Conservation (phyloP, 2,797 vertebrate genomes). For the Ptychadena robeensis region DNA sequence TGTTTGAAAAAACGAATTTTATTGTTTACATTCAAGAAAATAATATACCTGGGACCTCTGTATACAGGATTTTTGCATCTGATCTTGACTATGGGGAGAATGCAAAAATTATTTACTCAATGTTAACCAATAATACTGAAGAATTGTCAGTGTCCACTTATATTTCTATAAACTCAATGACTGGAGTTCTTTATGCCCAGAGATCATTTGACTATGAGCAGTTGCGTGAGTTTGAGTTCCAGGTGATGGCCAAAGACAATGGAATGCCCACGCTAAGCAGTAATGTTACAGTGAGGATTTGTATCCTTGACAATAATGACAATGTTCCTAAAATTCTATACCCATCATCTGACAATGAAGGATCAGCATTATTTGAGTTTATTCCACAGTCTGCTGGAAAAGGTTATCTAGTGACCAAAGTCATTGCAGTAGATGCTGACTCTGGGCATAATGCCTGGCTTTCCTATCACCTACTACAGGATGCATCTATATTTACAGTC, state of each 20-base stretch:
- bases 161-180: slow-evolving; percentile 89
- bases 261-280: slow-evolving; percentile 80
- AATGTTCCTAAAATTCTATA: slow-evolving; percentile 86
- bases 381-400: slow-evolving; percentile 77
- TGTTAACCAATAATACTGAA: slow-evolving; percentile 24
- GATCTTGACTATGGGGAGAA: neutral
- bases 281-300: slow-evolving; percentile 89
- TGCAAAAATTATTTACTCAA: slow-evolving; percentile 14
- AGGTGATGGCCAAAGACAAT: slow-evolving; percentile 85
- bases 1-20: slow-evolving; percentile 16
- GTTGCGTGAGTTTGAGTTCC: slow-evolving; percentile 85
- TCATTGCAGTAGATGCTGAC: slow-evolving; percentile 90
- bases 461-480: slow-evolving; percentile 83
- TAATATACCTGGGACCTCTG: neutral
- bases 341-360: slow-evolving; percentile 77
- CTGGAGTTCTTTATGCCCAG: slow-evolving; percentile 87
- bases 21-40: slow-evolving; percentile 27
- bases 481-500: slow-evolving; percentile 84
- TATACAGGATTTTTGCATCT: neutral
- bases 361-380: slow-evolving; percentile 77
- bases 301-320: slow-evolving; percentile 92
- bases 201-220: slow-evolving; percentile 90
- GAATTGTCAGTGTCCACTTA: slow-evolving; percentile 26
- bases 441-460: slow-evolving; percentile 95
- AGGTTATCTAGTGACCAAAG: slow-evolving; percentile 89